phyloP scores from a whole-genome alignment of 2,888 invertebrate genomes.

The Tubulanus polymorphus region DNA sequence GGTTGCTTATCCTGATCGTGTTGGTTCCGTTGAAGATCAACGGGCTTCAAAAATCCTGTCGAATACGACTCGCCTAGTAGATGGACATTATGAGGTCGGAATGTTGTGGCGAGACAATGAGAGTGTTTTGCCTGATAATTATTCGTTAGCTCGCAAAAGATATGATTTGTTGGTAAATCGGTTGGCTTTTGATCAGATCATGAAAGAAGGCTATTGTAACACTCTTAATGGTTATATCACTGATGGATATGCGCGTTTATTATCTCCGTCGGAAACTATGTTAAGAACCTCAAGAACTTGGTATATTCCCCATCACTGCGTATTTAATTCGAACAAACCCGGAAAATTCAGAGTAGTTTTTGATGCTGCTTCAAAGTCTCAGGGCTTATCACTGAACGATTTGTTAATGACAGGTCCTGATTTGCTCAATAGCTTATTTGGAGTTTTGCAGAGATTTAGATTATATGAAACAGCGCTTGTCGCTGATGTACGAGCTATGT shows the following conservation, averaged over 20 bases:
- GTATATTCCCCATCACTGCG: slow-evolving; percentile 13
- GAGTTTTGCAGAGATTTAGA: slow-evolving; percentile 6
- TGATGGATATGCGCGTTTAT: not conserved
- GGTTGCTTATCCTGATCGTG: not conserved
- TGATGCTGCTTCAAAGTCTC: slow-evolving; percentile 6
- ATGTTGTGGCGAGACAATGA: not conserved
- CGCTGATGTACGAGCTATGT: slow-evolving; percentile 1
- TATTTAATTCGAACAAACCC: slow-evolving; percentile 10
- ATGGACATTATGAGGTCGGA: slow-evolving; percentile 1
- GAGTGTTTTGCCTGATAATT: not conserved
- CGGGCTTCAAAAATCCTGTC: not conserved
- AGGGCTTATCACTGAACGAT: not conserved
- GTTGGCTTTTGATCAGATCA: not conserved
- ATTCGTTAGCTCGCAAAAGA: not conserved
- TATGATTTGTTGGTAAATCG: not conserved
- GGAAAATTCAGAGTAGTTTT: slow-evolving; percentile 10
- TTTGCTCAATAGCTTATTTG: slow-evolving; percentile 3
- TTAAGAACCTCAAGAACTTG: not conserved
- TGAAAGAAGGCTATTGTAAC: not conserved
- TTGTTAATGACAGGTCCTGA: slow-evolving; percentile 2
- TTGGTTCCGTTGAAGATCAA: not conserved
- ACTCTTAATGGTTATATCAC: not conserved
- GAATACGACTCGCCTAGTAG: not conserved
- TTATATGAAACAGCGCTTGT: not conserved
- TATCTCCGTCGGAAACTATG: not conserved